Base-by-base conservation (phyloP, 2,888 invertebrate species). In the Matsumyia berberina region DNA sequence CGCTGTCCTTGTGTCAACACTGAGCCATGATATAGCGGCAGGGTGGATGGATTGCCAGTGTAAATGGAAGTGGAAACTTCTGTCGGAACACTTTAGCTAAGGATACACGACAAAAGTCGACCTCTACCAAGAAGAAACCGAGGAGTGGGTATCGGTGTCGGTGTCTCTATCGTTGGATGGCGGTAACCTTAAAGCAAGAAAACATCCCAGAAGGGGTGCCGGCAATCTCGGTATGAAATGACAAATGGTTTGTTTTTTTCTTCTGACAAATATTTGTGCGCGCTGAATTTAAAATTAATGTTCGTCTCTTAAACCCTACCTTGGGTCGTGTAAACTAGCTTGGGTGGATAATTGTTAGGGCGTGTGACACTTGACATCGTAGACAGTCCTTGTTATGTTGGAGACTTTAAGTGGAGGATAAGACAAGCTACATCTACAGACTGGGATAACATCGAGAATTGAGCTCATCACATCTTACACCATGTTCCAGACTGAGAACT, bases 241-340 rank as follows among this genome's bases (percentile, higher is more conserved):
- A 78, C 78, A 83, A 83, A 83, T 78, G 78, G 66, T 53, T 39
- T 73, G 72, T 64, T 64, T 78, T 60, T 66, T 60, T 53, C 49
- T 78, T 78, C 39, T 35, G 62, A 49, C 67, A 83, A 78, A 83
- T 66, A 78, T 78, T 83, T 83, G 24, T 24, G 82, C 66, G 78
- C 55, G 66, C 49, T 78, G 73, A 83, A 78, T 78, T 67, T 55
- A 53, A 62, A 67, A 83, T 78, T 49, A 66, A 49, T 55, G 39
- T 46, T 69, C 51, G 58, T 66, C 66, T 53, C 51, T 58, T 51
- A 35, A 49, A 17, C 4, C 11, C 15, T 24, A 55, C 62, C 73
- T 53, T 62, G 53, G 15, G 19, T 42, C 17, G 2, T 29, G 19
- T 31, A 24, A 53, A 55, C 44, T 42, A 53, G 24, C 53, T 53